Percentiles rank a stretch among this genome's conserved stretches.
These are phyloP conservation scores for Bos taurus DNA, from an alignment of 2,113 vertebrate species.

Conservation along the genomic window DNA sequence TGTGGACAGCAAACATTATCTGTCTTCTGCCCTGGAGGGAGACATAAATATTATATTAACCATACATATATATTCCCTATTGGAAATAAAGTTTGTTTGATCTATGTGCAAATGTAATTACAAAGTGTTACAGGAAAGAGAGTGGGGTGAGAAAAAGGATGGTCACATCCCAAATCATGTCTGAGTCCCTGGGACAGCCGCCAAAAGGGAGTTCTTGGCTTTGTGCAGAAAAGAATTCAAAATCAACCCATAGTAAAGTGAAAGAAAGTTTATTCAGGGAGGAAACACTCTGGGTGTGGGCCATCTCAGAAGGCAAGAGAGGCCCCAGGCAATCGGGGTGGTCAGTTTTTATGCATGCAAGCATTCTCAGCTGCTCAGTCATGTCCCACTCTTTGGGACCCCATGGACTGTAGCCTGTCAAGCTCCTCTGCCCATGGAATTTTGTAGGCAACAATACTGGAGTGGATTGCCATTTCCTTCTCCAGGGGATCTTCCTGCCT, in stretches of 20 bases:
- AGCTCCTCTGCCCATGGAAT: not conserved
- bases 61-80: not conserved
- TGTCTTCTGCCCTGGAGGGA: not conserved
- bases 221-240: not conserved
- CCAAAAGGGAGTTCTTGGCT: not conserved
- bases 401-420: not conserved
- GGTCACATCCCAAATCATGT: not conserved
- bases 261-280: not conserved
- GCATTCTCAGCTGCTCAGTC: not conserved
- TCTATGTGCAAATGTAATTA: not conserved
- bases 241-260: not conserved
- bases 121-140: not conserved
- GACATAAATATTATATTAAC: not conserved
- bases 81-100: not conserved
- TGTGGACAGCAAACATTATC: not conserved
- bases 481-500: not conserved
- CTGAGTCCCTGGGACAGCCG: not conserved
- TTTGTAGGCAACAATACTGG: not conserved
- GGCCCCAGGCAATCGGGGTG: not conserved
- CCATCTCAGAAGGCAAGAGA: not conserved
- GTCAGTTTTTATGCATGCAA: not conserved
- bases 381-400: not conserved
- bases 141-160: not conserved
- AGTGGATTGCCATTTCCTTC: not conserved
- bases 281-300: not conserved